phyloP scores from a whole-genome alignment of 2,797 vertebrate species.

The Melanotaenia pygmaea region DNA sequence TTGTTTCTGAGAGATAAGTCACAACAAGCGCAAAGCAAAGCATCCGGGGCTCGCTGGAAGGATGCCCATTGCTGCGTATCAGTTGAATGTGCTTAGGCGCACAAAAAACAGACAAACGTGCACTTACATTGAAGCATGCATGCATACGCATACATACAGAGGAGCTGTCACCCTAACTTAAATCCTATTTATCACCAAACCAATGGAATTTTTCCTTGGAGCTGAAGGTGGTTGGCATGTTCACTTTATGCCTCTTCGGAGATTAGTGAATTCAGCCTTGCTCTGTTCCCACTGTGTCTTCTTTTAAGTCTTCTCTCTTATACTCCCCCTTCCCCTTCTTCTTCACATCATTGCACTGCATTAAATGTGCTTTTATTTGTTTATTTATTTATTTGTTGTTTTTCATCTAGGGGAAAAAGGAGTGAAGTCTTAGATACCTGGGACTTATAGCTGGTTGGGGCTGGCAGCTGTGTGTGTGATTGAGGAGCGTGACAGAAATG shows the following conservation, averaged over 20 bases:
- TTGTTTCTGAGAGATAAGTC: conserved; percentile 87
- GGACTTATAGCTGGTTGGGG: conserved; percentile 71
- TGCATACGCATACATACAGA: conserved; percentile 70
- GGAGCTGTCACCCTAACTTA: conserved; percentile 82
- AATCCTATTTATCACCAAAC: conserved; percentile 84
- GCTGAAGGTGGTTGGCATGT: conserved; percentile 85
- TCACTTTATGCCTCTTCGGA: conserved; percentile 84
- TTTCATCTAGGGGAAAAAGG: conserved; percentile 69
- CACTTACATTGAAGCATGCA: conserved; percentile 58
- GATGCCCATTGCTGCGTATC: conserved; percentile 78
- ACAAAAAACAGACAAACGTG: conserved; percentile 59
- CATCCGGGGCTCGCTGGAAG: conserved; percentile 79
- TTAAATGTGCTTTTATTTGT: conserved; percentile 83
- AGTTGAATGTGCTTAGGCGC: conserved; percentile 73
- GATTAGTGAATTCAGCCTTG: conserved; percentile 83
- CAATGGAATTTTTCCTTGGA: conserved; percentile 76
- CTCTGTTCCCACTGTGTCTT: conserved; percentile 75
- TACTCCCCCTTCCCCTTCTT: conserved; percentile 70
- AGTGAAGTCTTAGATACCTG: conserved; percentile 81
- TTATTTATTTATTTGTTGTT: conserved; percentile 83
- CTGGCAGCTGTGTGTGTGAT: conserved; percentile 80
- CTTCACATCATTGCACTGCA: conserved; percentile 73
- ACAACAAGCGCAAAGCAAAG: conserved; percentile 71
- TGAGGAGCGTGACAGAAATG: conserved; percentile 87
- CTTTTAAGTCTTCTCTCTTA: conserved; percentile 81